Evolutionary conservation across 2,888 invertebrate species (phyloP), one percentile per base, ranked within the genome.

Genomic region (Crioceris asparagi): DNA sequence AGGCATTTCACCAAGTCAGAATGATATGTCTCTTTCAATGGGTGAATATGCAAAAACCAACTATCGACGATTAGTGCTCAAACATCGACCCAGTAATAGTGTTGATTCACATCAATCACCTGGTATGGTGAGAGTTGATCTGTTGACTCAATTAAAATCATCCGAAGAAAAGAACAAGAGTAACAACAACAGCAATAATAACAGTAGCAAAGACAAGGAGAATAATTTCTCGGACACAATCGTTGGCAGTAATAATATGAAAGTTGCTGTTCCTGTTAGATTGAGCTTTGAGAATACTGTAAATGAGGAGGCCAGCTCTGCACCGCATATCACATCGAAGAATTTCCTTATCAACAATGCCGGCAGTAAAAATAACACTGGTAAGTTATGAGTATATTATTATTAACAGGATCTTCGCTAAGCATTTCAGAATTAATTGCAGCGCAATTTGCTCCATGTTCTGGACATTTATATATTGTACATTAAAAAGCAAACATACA

Each of bases 1-100:
- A 54, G 91, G 45, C 1, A 29, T 49, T 19, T 41, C 44, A 3
- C 40, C 46, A 0, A 48, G 42, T 18, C n/a, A 38, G 6, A 36
- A 41, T 7, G 41, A 38, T 5, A 41, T 40, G n/a, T 29, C 15
- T 12, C 37, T 36, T 26, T 42, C 48, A 3, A 43, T 43, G 7
- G 29, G 8, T 10, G 48, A 47, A 10, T 53, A 53, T 29, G 33
- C 44, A 8, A 52, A 51, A 39, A 48, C 47, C 3, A 53, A 46
- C 23, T 48, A 46, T 16, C 43, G 54, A 4, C 41, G 51, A 10
- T 36, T 54, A 36, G 36, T 54, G 2, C 32, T 54, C 11, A 54
- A 51, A 36, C 38, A 44, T 14, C 41, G 43, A 5, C 41, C 46
- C 1, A 38, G 23, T 21, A 16, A 8, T 4, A n/a, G n/a, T n/a